Percentiles rank a stretch among this genome's conserved stretches.
These are phyloP conservation scores for Euschistus heros DNA, from an alignment of 1,140 invertebrate genomes.

Conservation along the genomic window DNA sequence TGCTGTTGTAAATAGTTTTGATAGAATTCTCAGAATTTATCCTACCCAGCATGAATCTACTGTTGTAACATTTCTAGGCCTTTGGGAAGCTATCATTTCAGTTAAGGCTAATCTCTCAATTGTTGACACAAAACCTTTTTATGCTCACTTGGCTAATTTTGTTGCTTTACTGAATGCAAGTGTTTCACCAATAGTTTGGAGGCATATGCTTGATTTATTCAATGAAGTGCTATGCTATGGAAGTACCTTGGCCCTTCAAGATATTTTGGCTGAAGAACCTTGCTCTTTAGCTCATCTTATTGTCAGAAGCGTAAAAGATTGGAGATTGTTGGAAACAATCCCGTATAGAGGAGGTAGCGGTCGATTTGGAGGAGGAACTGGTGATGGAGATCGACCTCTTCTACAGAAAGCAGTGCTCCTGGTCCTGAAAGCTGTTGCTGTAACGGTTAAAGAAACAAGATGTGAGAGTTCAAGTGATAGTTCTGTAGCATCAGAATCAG, in stretches of 20 bases:
- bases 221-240: slow-evolving; percentile 84
- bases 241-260: slow-evolving; percentile 74
- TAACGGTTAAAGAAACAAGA: slow-evolving; percentile 78
- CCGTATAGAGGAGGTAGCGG: slow-evolving; percentile 45
- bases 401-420: slow-evolving; percentile 74
- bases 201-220: slow-evolving; percentile 68
- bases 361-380: slow-evolving; percentile 41
- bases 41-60: slow-evolving; percentile 39
- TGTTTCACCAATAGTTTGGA: slow-evolving; percentile 68
- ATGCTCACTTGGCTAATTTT: slow-evolving; percentile 69
- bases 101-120: slow-evolving; percentile 81
- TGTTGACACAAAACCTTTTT: slow-evolving; percentile 78
- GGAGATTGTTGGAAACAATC: slow-evolving; percentile 58
- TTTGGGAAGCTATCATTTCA: slow-evolving; percentile 85
- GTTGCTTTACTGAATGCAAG: slow-evolving; percentile 60
- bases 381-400: slow-evolving; percentile 49
- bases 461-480: slow-evolving; percentile 64
- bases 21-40: slow-evolving; percentile 40
- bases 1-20: slow-evolving; percentile 51
- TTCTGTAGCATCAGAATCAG: slow-evolving; percentile 66
- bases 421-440: slow-evolving; percentile 76
- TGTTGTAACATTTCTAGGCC: slow-evolving; percentile 65
- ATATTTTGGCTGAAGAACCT: slow-evolving; percentile 73
- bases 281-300: slow-evolving; percentile 72
- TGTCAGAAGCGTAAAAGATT: slow-evolving; percentile 74